Evolutionary conservation across 1,140 invertebrate species (phyloP), one percentile per base, ranked within the genome.

Genomic region (Aphelenchoides fujianensis): DNA sequence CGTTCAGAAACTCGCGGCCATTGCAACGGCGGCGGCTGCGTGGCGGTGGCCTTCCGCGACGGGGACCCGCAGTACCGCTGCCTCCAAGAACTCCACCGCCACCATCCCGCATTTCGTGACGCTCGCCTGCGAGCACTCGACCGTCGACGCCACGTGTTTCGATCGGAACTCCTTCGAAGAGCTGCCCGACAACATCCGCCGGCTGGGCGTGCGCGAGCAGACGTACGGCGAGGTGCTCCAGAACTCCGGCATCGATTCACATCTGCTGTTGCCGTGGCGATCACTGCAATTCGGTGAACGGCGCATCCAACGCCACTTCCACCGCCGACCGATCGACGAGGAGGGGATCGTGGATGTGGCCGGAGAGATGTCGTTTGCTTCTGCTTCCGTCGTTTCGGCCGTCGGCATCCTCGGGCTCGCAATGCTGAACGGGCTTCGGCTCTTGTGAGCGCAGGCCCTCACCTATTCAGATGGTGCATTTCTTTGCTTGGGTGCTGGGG

Each of bases 251-350:
- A 66, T 66, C 32, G 63, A 66, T 12, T n/a, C 27, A 30, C 31
- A 23, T 66, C 32, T 66, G 63, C 53, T 66, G 63, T 36, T 66
- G 63, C 34, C 31, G 63, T n/a, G 63, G 63, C 28, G 9, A 30
- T 16, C n/a, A 34, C 53, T 66, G 63, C 63, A 66, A 66, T 48
- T 27, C 63, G 12, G 63, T 48, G n/a, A 66, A 66, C 34, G 27
- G 53, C 23, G 53, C 12, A 66, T 66, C 31, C 32, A 30, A 1
- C 63, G 31, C 2, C 36, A 66, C 63, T 66, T 66, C 28, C 36
- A 48, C 23, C 41, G 23, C 12, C 23, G 12, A 48, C 41, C 41
- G n/a, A n/a, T n/a, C n/a, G n/a, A n/a, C n/a, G n/a, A n/a, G n/a
- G n/a, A n/a, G n/a, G n/a, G n/a, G n/a, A n/a, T n/a, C n/a, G n/a